Evolutionary conservation across 2,888 invertebrate genomes (phyloP), one percentile per base, ranked within the genome.

Genomic region (Xestoiulus laeticollis): DNA sequence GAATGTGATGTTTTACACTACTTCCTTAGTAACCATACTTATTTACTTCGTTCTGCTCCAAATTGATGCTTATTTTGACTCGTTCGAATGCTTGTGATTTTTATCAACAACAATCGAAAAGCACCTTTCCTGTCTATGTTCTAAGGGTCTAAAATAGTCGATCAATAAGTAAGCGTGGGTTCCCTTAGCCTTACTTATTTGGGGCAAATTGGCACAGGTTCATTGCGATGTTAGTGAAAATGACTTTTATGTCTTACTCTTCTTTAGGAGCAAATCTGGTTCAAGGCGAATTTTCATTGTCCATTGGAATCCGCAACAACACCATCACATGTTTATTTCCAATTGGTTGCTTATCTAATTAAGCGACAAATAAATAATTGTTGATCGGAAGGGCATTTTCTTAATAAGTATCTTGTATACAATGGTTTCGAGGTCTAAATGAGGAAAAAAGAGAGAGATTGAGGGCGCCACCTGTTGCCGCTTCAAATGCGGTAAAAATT

Each of bases 381-480:
- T n/a, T n/a, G n/a, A 59, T 59, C 59, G 19, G n/a, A 59, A 59
- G 6, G 59, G 59, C 59, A 59, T 59, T 59, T 59, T 59, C 59
- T 16, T 59, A 59, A 59, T 38, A 59, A 19, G 6, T 59, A 59
- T 19, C 6, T n/a, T 59, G 8, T n/a, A 59, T n/a, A 4, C n/a
- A n/a, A 59, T 19, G 59, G 8, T 59, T n/a, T 59, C 16, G 48
- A 16, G 19, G 48, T 12, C 59, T 59, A n/a, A 22, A n/a, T 22
- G 59, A 2, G 16, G 14, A 16, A 59, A 59, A 59, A 59, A n/a
- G 1, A n/a, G 59, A 59, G 5, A 16, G n/a, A 59, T 59, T 6
- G 3, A 59, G 59, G 59, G 59, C 59, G 59, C 59, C 59, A 59
- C 59, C 59, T 59, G 59, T 59, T 59, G n/a, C n/a, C n/a, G n/a